Evolutionary conservation across 2,888 invertebrate species (phyloP).

Genomic region (Acrocyrtus sp.): DNA sequence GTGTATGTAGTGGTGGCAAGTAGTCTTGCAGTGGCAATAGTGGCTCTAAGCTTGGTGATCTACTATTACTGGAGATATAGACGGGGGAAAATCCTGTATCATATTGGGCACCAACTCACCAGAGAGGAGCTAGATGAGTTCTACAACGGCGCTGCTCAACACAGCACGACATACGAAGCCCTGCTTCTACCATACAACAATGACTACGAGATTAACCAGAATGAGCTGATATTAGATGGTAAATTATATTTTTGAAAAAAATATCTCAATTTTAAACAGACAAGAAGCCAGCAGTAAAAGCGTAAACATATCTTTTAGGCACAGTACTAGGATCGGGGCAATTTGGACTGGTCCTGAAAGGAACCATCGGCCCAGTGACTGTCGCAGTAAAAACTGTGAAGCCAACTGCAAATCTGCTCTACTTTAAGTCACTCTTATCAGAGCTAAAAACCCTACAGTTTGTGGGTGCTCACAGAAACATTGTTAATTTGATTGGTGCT

Average conservation of each 20-base stretch:
- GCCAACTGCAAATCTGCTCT: slow-evolving; percentile 19
- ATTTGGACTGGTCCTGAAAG: slow-evolving; percentile 41
- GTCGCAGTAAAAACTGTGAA: slow-evolving; percentile 46
- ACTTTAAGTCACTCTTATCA: slow-evolving; percentile 32
- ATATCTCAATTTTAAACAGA: too few relatives aligned
- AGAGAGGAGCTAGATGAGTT: slow-evolving; percentile 28
- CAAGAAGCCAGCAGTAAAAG: too few relatives aligned
- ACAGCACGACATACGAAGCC: slow-evolving; percentile 6
- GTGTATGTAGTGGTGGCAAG: too few relatives aligned
- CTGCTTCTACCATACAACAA: slow-evolving; percentile 24
- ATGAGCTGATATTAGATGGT: slow-evolving; percentile 13
- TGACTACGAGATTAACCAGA: slow-evolving; percentile 22
- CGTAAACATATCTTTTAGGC: slow-evolving; percentile 15
- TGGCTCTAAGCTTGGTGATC: too few relatives aligned
- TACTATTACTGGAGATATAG: slow-evolving; percentile 28
- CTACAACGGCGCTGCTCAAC: slow-evolving; percentile 14
- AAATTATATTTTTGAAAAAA: neutral
- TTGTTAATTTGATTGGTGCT: slow-evolving; percentile 47
- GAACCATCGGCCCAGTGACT: neutral
- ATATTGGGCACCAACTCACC: neutral
- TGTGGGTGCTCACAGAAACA: slow-evolving; percentile 24
- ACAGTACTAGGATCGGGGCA: slow-evolving; percentile 37
- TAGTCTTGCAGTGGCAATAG: neutral
- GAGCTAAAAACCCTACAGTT: slow-evolving; percentile 44
- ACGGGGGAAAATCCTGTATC: neutral